phyloP scores from a whole-genome alignment of 2,113 vertebrate species.

The Siniperca chuatsi region DNA sequence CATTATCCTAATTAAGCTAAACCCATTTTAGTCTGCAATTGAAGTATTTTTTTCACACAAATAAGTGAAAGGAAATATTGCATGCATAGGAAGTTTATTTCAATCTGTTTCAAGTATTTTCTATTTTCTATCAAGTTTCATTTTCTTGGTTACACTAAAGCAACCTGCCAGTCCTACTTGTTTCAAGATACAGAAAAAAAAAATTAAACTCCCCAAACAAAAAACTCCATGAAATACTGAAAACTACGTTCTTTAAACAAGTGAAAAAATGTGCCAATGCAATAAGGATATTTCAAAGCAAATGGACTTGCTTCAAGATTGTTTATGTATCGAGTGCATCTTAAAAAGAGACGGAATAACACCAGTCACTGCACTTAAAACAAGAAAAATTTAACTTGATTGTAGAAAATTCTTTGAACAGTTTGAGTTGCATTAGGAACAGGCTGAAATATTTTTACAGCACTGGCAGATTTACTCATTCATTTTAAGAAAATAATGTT shows the following conservation, averaged over 20 bases:
- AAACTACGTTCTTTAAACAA: not conserved
- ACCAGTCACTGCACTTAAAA: not conserved
- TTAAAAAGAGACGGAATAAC: not conserved
- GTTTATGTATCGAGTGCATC: not conserved
- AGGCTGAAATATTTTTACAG: not conserved
- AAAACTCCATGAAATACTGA: not conserved
- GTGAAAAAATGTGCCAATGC: not conserved
- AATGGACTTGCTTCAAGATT: not conserved
- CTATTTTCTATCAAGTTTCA: not conserved
- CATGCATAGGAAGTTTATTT: not conserved
- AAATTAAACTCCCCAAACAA: not conserved
- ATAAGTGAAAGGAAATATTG: no score
- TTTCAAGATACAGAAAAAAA: not conserved
- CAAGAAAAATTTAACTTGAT: not conserved
- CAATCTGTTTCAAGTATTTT: no score
- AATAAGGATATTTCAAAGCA: not conserved
- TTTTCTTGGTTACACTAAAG: not conserved
- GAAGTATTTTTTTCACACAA: not conserved
- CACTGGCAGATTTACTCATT: not conserved
- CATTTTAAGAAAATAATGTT: not conserved
- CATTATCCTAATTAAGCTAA: no score
- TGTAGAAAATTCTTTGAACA: no score
- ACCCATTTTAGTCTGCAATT: not conserved
- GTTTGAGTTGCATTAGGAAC: not conserved
- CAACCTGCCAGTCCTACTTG: not conserved